A percentile compares a stretch with the other conserved stretches of the same genome.
These are phyloP conservation scores for Coracopsis vasa DNA, from an alignment of 2,113 vertebrate genomes.

Conservation along the genomic window DNA sequence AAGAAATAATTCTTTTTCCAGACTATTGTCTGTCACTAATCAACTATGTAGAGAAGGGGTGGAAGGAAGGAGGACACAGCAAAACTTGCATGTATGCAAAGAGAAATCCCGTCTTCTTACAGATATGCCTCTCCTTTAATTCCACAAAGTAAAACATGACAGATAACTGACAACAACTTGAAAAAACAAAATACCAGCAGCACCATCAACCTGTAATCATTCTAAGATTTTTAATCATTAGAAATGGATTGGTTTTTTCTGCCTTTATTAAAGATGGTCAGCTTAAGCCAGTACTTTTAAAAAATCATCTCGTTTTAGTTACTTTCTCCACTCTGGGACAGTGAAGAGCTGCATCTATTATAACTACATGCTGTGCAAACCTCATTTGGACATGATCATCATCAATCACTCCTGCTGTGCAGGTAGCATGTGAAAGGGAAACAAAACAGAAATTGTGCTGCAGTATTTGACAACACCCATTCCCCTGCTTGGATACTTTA, in stretches of 20 bases:
- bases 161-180: not conserved
- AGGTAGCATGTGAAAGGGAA: conserved; percentile 50
- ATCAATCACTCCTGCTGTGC: conserved; percentile 47
- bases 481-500: not conserved
- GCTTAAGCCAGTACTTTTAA: not conserved
- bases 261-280: not conserved
- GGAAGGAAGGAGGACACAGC: not conserved
- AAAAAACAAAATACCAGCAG: not conserved
- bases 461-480: conserved; percentile 17
- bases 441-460: conserved; percentile 28
- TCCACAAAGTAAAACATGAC: not conserved
- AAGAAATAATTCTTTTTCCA: not conserved
- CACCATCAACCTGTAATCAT: not conserved
- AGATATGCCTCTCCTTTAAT: not conserved
- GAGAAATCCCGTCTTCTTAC: not conserved
- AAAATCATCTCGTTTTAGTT: not conserved
- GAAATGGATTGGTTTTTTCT: not conserved
- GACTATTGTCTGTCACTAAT: not conserved
- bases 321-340: not conserved
- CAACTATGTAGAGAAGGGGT: not conserved
- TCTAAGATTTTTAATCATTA: not conserved
- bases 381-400: conserved; percentile 41
- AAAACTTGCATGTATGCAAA: not conserved
- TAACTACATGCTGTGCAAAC: conserved; percentile 30
- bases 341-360: not conserved